Evolutionary conservation across 1,140 invertebrate species (phyloP).

Genomic region (Euwallacea fornicatus): DNA sequence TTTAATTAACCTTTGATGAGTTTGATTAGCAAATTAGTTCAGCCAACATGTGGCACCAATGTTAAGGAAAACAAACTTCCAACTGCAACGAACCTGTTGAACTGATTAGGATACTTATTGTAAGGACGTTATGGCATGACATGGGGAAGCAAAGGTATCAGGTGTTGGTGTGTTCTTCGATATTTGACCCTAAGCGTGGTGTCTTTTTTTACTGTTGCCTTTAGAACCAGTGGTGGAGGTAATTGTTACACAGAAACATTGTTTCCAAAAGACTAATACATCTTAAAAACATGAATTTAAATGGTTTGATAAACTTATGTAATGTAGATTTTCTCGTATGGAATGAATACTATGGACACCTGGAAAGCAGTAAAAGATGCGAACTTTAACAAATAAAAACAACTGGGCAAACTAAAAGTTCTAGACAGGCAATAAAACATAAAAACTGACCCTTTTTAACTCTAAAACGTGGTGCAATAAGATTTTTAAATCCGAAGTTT

Average conservation of each 20-base stretch:
- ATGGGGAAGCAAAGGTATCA: constrained; percentile 33
- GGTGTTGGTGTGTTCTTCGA: constrained; percentile 33
- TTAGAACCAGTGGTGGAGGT: constrained; percentile 27
- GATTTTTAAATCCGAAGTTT: no score
- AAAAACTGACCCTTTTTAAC: no score
- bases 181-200: constrained; percentile 20
- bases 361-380: no score
- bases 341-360: no score
- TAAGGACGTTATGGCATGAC: constrained; percentile 37
- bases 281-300: not conserved
- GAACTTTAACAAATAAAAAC: no score
- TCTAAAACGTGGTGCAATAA: no score
- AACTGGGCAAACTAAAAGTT: no score
- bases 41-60: no score
- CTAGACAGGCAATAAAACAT: no score
- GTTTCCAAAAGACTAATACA: not conserved
- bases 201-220: constrained; percentile 17
- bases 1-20: no score
- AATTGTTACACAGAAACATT: not conserved
- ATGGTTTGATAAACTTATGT: not conserved
- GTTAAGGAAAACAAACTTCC: not conserved
- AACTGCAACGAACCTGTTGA: constrained; percentile 13
- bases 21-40: no score
- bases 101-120: constrained; percentile 38
- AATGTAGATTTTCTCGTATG: not conserved